Base-by-base conservation (phyloP, 2,888 invertebrate genomes). In the Euzophera pinguis region DNA sequence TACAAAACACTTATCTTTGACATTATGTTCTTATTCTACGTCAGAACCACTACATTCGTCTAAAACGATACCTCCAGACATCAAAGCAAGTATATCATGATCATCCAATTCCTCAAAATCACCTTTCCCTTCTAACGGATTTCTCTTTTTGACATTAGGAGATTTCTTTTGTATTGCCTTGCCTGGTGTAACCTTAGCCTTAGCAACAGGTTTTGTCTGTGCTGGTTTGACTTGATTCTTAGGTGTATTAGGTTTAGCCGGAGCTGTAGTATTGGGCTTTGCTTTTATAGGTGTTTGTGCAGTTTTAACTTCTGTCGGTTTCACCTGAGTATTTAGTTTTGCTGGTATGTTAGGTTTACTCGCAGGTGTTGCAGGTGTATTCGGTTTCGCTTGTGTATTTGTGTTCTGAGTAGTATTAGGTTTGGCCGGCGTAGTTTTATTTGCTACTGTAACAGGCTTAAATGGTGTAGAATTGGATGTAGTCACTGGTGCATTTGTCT, bases 1-100 rank as follows among this genome's bases (percentile, higher is more conserved):
- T 32, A 6, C 29, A 6, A 6, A 4, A 29, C 29, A n/a, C 29
- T 4, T 41, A 9, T 16, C 22, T 41, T 10, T n/a, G 16, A 3
- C 4, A 41, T 22, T 22, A n/a, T 3, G 17, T 35, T 42, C 17
- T 53, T 67, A 75, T 47, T 81, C 78, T 4, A 71, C 78, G 14
- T 84, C 86, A 16, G 85, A 82, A 2, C 80, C 84, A 54, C 72
- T 73, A 52, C 85, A 89, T 59, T 87, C 83, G 47, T 88, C 88
- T 34, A 88, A 56, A 10, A 87, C 71, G 3, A 88, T 83, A 0
- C 82, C 85, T 45, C 72, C 69, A 1, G 84, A 80, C 63, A 88
- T 73, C n/a, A 87, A 59, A 1, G 81, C 81, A 1, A 85, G 58
- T 32, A 88, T 86, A 53, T 82, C 85, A 35, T 74, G 66, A 58